These are phyloP conservation scores for Chymomyza amoena DNA, from an alignment of 2,888 invertebrate genomes.

Conservation along the genomic window DNA sequence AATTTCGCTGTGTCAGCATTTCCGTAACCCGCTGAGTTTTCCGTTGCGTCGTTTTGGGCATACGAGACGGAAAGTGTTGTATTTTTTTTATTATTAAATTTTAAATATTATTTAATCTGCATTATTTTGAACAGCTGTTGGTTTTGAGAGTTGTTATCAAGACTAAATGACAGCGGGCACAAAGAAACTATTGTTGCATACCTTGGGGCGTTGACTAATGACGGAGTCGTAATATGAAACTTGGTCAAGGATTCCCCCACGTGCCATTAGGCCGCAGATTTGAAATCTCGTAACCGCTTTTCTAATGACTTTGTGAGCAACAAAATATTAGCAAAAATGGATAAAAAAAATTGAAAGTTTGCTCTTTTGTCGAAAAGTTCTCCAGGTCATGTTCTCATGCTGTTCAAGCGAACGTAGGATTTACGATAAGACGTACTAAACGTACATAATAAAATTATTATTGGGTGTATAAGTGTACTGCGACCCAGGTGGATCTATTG, in stretches of 20 bases:
- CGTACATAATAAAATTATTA: too few relatives aligned
- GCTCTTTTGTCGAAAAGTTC: too few relatives aligned
- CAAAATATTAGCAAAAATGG: too few relatives aligned
- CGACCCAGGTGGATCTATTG: too few relatives aligned
- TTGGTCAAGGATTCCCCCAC: background rate
- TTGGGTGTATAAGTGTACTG: too few relatives aligned
- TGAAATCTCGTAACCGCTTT: too few relatives aligned
- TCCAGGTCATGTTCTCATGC: too few relatives aligned
- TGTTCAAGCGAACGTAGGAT: too few relatives aligned
- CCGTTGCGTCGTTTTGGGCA: constrained; percentile 21
- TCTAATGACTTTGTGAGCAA: too few relatives aligned
- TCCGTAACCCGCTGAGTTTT: constrained; percentile 50
- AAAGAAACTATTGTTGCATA: constrained; percentile 8
- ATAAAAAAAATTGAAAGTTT: too few relatives aligned
- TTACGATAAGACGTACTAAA: too few relatives aligned
- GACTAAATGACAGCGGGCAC: background rate
- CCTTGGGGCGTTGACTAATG: background rate
- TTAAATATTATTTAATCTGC: constrained; percentile 51
- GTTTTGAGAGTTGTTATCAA: background rate
- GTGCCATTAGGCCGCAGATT: background rate
- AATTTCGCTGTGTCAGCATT: constrained; percentile 59
- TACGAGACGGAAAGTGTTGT: background rate
- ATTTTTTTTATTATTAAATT: constrained; percentile 48
- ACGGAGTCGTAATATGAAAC: background rate
- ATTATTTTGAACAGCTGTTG: background rate